Percentiles rank a stretch among this genome's conserved stretches.
phyloP scores from a whole-genome alignment of 2,797 vertebrate genomes.

The Sarcophilus harrisii region DNA sequence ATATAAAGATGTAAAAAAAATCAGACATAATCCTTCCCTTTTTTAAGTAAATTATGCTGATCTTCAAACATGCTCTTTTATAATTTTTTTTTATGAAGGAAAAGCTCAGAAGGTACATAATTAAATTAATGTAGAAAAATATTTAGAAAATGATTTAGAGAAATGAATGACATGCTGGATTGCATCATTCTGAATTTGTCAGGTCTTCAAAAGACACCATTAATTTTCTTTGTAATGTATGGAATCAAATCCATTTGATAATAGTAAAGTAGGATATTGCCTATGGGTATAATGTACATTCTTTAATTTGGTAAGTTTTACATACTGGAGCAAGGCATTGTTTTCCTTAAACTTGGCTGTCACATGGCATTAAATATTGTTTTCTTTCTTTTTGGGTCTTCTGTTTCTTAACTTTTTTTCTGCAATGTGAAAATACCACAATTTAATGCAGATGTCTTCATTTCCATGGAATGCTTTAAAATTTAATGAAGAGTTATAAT shows the following conservation, averaged over 20 bases:
- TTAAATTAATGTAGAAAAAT: constrained; percentile 18
- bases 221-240: constrained; percentile 16
- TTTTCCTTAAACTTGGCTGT: constrained; percentile 81
- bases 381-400: constrained; percentile 84
- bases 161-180: neutral
- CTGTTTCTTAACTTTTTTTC: constrained; percentile 82
- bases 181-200: neutral
- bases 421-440: constrained; percentile 82
- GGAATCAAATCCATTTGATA: constrained; percentile 44
- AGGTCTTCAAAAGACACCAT: neutral
- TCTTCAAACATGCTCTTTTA: neutral
- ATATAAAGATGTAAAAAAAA: neutral
- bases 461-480: constrained; percentile 88
- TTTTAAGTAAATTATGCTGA: neutral
- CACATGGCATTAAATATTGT: constrained; percentile 81
- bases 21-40: neutral
- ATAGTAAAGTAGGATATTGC: constrained; percentile 40
- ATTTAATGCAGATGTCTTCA: constrained; percentile 86
- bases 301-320: constrained; percentile 65
- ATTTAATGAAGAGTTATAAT: constrained; percentile 86
- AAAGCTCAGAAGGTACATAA: neutral
- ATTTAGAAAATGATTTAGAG: constrained; percentile 33
- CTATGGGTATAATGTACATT: neutral
- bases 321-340: constrained; percentile 58
- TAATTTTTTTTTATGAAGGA: neutral